A percentile compares a stretch with the other conserved stretches of the same genome.
Conservation (phyloP, 30 jellyfish, hydroid and myxozoan species). For the Aurelia sp. region DNA sequence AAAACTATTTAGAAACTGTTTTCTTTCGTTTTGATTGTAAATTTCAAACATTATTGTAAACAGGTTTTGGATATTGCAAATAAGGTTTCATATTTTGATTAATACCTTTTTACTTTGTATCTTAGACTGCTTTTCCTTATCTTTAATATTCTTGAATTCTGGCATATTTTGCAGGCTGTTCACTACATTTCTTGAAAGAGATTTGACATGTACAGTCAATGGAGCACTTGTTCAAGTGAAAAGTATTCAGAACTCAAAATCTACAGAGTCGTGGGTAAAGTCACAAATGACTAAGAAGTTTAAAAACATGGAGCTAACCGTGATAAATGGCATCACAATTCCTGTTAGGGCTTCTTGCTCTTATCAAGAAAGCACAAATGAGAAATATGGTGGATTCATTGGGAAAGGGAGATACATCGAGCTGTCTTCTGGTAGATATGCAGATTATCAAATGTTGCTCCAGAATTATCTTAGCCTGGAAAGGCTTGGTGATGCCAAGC, state of each 20-base stretch:
- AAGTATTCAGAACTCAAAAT: neutral
- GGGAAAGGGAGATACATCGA: conserved; percentile 7
- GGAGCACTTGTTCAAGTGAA: conserved; percentile 26
- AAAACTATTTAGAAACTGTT: too few species aligned
- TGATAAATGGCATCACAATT: neutral
- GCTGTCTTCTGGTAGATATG: conserved; percentile 43
- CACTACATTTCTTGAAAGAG: conserved; percentile 52
- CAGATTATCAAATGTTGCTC: neutral
- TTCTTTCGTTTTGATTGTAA: too few species aligned
- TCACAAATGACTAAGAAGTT: conserved; percentile 21
- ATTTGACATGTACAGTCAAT: neutral
- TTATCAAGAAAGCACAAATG: neutral
- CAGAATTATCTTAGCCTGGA: conserved; percentile 22
- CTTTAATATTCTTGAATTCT: too few species aligned
- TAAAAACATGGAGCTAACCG: neutral
- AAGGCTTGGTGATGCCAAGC: conserved; percentile 12
- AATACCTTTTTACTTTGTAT: too few species aligned
- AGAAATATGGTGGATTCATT: neutral
- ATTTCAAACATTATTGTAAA: too few species aligned
- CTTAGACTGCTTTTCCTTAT: too few species aligned
- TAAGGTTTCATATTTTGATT: too few species aligned
- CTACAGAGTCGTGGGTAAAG: conserved; percentile 1
- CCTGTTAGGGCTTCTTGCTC: neutral
- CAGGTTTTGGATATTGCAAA: too few species aligned
- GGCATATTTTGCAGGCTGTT: conserved; percentile 3